Conservation (phyloP, 2,797 vertebrate genomes). For the Melanogrammus aeglefinus region DNA sequence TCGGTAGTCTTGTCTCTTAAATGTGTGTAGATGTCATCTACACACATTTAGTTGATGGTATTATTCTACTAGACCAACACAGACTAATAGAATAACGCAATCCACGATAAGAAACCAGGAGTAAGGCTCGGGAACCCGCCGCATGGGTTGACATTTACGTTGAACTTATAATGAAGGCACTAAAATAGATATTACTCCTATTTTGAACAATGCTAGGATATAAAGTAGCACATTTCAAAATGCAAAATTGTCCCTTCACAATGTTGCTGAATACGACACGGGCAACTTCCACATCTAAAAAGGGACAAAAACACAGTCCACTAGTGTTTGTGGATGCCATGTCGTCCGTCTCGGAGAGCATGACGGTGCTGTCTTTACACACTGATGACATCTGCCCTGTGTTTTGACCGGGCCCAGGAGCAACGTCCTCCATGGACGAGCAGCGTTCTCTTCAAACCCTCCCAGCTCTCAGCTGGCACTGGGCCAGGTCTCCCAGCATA, state of each 20-base stretch:
- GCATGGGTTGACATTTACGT: conserved; percentile 3
- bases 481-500: conserved; percentile 18
- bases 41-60: not conserved
- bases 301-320: too few relatives aligned
- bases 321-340: too few relatives aligned
- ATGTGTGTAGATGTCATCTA: not conserved
- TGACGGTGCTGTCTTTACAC: too few relatives aligned
- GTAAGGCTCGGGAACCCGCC: conserved; percentile 28
- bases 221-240: not conserved
- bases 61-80: not conserved
- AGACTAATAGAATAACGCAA: conserved; percentile 37
- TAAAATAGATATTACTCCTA: not conserved
- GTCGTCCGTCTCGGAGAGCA: too few relatives aligned
- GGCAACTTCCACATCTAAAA: too few relatives aligned
- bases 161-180: not conserved
- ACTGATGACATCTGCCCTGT: too few relatives aligned
- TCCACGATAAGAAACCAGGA: conserved; percentile 41
- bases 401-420: too few relatives aligned
- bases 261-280: too few relatives aligned
- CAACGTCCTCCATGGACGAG: too few relatives aligned
- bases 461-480: conserved; percentile 39
- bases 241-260: too few relatives aligned
- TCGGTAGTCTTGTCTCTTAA: not conserved
- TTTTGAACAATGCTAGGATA: not conserved
- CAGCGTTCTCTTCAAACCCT: conserved; percentile 3